phyloP scores from a whole-genome alignment of 2,797 vertebrate genomes.

The Knipowitschia caucasica region DNA sequence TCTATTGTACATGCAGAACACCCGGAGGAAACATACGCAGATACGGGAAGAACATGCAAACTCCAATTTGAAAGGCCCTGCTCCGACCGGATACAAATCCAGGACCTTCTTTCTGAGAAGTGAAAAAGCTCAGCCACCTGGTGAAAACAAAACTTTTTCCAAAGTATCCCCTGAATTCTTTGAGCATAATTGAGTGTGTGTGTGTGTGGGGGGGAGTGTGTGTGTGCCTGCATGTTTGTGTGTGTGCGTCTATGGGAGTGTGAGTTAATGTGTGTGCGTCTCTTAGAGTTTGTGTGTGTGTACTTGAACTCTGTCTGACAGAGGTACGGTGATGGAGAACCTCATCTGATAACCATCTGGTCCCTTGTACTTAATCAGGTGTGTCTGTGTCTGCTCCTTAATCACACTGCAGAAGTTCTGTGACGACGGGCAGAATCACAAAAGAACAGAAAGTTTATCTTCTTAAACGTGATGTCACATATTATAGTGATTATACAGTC shows the following conservation, averaged over 20 bases:
- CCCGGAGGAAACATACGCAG: too few relatives aligned
- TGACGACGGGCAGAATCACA: too few relatives aligned
- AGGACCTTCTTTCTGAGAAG: too few relatives aligned
- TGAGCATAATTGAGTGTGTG: conserved; percentile 18
- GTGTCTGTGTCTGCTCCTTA: conserved; percentile 52
- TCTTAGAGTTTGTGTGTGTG: conserved; percentile 15
- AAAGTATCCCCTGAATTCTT: conserved; percentile 27
- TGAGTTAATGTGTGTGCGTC: conserved; percentile 10
- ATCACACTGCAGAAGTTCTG: conserved; percentile 52
- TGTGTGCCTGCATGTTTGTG: conserved; percentile 16
- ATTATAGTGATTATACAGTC: too few relatives aligned
- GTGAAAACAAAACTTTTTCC: too few relatives aligned
- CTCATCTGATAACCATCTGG: conserved; percentile 70
- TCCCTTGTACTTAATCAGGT: conserved; percentile 64
- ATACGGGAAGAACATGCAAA: too few relatives aligned
- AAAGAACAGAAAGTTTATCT: too few relatives aligned
- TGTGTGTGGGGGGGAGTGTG: neutral
- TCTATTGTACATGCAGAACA: too few relatives aligned
- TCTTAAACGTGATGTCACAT: too few relatives aligned
- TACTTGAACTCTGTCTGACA: conserved; percentile 50
- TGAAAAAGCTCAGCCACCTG: too few relatives aligned
- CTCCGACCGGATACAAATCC: too few relatives aligned
- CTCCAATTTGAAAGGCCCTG: too few relatives aligned
- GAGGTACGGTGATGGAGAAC: conserved; percentile 63
- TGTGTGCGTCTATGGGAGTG: neutral